Evolutionary conservation across 2,797 vertebrate genomes (phyloP).

Genomic region (Macroramphosus scolopax): DNA sequence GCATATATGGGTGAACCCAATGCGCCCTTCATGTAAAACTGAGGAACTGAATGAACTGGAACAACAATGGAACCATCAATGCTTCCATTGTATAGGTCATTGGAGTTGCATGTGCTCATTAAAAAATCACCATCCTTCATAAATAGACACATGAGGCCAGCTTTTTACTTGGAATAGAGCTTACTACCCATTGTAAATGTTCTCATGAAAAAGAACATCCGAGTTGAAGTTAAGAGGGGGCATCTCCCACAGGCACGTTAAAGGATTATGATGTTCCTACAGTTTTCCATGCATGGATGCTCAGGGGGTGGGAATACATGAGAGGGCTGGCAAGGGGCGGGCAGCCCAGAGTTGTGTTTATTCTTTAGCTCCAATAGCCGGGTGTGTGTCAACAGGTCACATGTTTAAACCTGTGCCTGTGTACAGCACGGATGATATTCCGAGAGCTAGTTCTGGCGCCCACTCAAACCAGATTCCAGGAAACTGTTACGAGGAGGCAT

Average conservation of each 20-base stretch:
- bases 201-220: constrained; percentile 33
- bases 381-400: constrained; percentile 56
- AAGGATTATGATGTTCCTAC: constrained; percentile 28
- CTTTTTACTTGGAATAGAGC: constrained; percentile 50
- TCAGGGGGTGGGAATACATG: constrained; percentile 34
- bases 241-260: constrained; percentile 15
- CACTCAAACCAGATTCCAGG: constrained; percentile 47
- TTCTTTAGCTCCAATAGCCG: constrained; percentile 20
- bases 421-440: constrained; percentile 25
- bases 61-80: not conserved
- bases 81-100: not conserved
- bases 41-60: too few relatives aligned
- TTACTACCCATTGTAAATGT: constrained; percentile 45
- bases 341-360: constrained; percentile 34
- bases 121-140: constrained; percentile 9
- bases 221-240: constrained; percentile 5
- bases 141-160: constrained; percentile 33
- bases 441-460: constrained; percentile 27
- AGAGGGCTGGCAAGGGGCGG: constrained; percentile 25
- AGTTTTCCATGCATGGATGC: constrained; percentile 25
- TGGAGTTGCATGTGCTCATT: constrained; percentile 1
- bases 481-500: constrained; percentile 35
- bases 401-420: constrained; percentile 67
- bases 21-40: too few relatives aligned
- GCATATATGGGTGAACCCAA: too few relatives aligned